Conservation (phyloP, 2,113 vertebrate genomes). For the Gulo gulo region DNA sequence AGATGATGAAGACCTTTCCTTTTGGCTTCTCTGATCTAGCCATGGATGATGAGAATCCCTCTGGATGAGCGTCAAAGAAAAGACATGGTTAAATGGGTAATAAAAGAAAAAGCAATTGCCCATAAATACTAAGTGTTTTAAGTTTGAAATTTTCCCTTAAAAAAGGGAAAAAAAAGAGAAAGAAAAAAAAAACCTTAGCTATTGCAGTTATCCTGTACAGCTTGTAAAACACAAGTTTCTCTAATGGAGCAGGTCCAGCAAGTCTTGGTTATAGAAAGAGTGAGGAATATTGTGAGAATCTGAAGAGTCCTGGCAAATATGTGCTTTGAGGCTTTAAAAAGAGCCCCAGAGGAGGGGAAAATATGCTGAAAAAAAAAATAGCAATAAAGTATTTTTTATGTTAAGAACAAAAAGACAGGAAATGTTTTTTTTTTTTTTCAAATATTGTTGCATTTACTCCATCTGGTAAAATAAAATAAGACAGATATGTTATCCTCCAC, state of each 20-base stretch:
- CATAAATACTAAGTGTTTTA: slow-evolving; percentile 84
- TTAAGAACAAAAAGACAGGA: slow-evolving; percentile 83
- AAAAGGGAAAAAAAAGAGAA: background rate
- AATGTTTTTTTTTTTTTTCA: slow-evolving; percentile 53
- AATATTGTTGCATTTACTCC: slow-evolving; percentile 78
- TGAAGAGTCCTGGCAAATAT: slow-evolving; percentile 73
- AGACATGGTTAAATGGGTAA: slow-evolving; percentile 81
- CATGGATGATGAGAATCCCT: slow-evolving; percentile 66
- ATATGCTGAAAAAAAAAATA: slow-evolving; percentile 69
- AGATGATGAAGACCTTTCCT: slow-evolving; percentile 55
- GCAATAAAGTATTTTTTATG: slow-evolving; percentile 82
- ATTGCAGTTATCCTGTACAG: slow-evolving; percentile 78
- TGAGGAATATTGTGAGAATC: slow-evolving; percentile 73
- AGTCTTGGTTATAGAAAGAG: slow-evolving; percentile 70
- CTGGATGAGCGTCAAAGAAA: slow-evolving; percentile 81
- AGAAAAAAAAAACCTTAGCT: slow-evolving; percentile 54
- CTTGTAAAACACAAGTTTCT: slow-evolving; percentile 81
- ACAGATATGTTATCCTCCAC: slow-evolving; percentile 46
- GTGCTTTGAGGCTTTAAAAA: slow-evolving; percentile 78
- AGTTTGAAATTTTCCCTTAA: slow-evolving; percentile 76
- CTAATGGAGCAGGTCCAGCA: slow-evolving; percentile 61
- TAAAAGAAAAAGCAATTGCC: slow-evolving; percentile 79
- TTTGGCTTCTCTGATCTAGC: slow-evolving; percentile 71
- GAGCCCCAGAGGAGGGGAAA: slow-evolving; percentile 74
- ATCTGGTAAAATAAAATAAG: slow-evolving; percentile 81